Evolutionary conservation across 2,797 vertebrate species (phyloP).

Genomic region (Kryptopterus vitreolus): DNA sequence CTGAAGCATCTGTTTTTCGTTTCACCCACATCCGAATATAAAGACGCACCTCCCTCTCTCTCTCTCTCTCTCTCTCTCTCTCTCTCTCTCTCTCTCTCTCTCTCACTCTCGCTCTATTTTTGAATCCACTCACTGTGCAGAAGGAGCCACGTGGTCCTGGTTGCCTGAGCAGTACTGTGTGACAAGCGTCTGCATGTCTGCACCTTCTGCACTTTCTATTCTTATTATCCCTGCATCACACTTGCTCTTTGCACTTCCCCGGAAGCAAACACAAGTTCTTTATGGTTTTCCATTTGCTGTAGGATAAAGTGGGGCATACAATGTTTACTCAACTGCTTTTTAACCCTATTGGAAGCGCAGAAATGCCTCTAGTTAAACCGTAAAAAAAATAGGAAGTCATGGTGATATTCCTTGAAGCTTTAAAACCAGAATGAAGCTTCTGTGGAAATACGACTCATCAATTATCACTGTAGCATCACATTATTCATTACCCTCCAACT

Average conservation of each 20-base stretch:
- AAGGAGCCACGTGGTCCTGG: neutral
- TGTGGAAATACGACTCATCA: neutral
- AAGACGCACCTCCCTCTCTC: neutral
- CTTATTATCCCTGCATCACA: constrained; percentile 21
- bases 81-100: constrained; percentile 32
- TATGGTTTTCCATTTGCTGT: neutral
- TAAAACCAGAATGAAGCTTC: neutral
- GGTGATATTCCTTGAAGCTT: neutral
- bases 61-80: constrained; percentile 17
- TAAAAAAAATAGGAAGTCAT: neutral
- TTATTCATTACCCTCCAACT: neutral
- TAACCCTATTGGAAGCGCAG: neutral
- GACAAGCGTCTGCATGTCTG: constrained; percentile 25
- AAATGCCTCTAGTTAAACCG: neutral
- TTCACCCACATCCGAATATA: neutral
- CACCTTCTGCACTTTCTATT: constrained; percentile 33
- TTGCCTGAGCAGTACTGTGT: neutral
- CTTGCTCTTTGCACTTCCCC: neutral
- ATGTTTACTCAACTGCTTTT: neutral
- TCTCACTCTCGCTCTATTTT: constrained; percentile 41
- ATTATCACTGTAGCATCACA: neutral
- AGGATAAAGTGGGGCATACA: neutral
- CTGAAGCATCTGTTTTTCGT: neutral
- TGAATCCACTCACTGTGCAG: neutral
- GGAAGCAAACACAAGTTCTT: neutral